Percentiles rank a stretch among this genome's conserved stretches.
Conservation (phyloP, 2,888 invertebrate genomes). For the Temnothorax unifasciatus region DNA sequence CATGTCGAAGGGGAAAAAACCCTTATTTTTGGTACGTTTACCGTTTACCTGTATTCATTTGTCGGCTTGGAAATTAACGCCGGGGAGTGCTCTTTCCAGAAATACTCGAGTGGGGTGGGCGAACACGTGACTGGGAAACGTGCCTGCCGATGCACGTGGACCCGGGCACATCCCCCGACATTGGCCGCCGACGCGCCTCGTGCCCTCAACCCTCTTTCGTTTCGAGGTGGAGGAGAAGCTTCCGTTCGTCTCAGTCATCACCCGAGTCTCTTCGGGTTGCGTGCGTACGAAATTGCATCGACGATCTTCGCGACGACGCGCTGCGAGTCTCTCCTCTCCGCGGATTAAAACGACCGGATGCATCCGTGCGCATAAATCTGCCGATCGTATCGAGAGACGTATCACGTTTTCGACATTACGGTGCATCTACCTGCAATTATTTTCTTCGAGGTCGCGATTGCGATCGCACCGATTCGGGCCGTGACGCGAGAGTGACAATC, state of each 20-base stretch:
- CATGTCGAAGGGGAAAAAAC: neutral
- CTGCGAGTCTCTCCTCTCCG: neutral
- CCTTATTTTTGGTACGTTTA: neutral
- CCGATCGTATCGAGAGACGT: neutral
- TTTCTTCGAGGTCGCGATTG: neutral
- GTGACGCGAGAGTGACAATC: constrained; percentile 21
- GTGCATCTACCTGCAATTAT: neutral
- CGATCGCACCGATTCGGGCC: neutral
- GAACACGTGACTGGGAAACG: constrained; percentile 82
- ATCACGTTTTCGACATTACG: neutral
- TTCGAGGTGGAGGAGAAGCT: constrained; percentile 70
- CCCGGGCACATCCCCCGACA: constrained; percentile 66
- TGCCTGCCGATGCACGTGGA: constrained; percentile 85
- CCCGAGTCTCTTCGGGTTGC: constrained; percentile 73
- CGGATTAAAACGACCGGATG: neutral
- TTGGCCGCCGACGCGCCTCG: constrained; percentile 65
- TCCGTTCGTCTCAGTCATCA: constrained; percentile 76
- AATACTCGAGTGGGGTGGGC: constrained; percentile 54
- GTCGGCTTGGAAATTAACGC: constrained; percentile 22
- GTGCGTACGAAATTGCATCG: constrained; percentile 63
- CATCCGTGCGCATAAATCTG: neutral
- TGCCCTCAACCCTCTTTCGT: constrained; percentile 77
- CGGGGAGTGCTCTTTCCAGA: constrained; percentile 28
- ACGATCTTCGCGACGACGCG: constrained; percentile 10
- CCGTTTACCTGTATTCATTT: constrained; percentile 26